A percentile compares a stretch with the other conserved stretches of the same genome.
These are phyloP conservation scores for Laticauda colubrina DNA, from an alignment of 2,113 vertebrate species.

Conservation along the genomic window DNA sequence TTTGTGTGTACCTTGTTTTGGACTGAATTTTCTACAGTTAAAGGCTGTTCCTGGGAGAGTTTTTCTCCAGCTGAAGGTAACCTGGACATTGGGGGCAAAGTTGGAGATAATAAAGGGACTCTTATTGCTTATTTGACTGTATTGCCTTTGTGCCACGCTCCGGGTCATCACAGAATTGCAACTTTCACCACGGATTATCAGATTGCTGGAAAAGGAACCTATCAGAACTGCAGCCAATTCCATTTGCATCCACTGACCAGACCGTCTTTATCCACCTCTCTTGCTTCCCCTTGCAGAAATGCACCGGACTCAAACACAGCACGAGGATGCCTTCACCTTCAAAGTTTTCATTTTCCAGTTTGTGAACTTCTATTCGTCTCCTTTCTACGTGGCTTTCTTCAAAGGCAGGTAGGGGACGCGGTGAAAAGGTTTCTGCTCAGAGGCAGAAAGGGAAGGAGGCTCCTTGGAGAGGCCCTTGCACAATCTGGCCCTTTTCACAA, in stretches of 20 bases:
- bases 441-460: background rate
- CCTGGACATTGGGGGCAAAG: too few relatives aligned
- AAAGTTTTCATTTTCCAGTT: conserved; percentile 85
- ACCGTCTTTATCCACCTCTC: background rate
- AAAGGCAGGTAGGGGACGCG: conserved; percentile 74
- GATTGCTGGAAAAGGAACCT: background rate
- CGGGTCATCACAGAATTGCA: background rate
- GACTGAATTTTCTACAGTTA: too few relatives aligned
- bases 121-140: too few relatives aligned
- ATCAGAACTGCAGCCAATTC: background rate
- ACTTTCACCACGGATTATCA: background rate
- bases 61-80: too few relatives aligned
- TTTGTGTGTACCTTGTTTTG: too few relatives aligned
- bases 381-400: conserved; percentile 82
- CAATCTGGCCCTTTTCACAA: background rate
- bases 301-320: conserved; percentile 80
- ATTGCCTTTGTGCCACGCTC: too few relatives aligned
- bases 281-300: conserved; percentile 67
- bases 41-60: too few relatives aligned
- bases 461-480: background rate
- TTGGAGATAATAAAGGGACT: too few relatives aligned
- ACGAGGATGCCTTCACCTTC: conserved; percentile 79
- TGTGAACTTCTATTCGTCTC: conserved; percentile 81
- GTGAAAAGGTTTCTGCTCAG: too few relatives aligned
- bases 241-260: background rate